phyloP scores from a whole-genome alignment of 2,113 vertebrate genomes.

The Ranitomeya variabilis region DNA sequence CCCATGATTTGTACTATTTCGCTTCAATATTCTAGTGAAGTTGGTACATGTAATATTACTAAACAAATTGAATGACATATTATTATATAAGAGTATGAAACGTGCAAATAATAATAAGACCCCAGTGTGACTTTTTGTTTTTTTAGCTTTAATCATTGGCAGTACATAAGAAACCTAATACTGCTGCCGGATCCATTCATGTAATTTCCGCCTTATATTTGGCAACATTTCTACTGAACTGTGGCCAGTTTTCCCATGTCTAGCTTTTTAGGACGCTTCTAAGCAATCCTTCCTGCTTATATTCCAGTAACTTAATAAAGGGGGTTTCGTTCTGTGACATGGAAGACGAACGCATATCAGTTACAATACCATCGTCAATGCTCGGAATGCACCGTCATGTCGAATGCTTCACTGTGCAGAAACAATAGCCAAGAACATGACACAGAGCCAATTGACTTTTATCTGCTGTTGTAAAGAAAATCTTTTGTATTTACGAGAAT shows the following conservation, averaged over 20 bases:
- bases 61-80: no score
- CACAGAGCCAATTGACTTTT: not conserved
- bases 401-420: not conserved
- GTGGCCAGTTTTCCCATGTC: not conserved
- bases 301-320: conserved; percentile 35
- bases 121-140: not conserved
- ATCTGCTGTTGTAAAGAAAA: conserved; percentile 1
- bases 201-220: not conserved
- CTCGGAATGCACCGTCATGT: conserved; percentile 16
- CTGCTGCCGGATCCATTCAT: not conserved
- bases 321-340: not conserved
- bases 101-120: not conserved
- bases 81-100: not conserved
- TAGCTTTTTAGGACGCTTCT: not conserved
- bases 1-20: no score
- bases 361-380: not conserved
- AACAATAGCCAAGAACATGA: conserved; percentile 1
- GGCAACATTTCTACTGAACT: conserved; percentile 7
- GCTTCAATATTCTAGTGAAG: no score
- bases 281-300: not conserved
- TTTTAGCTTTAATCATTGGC: not conserved
- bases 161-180: not conserved
- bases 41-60: no score
- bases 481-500: not conserved
- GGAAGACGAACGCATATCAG: conserved; percentile 30